These are phyloP conservation scores for Porites rus DNA, from an alignment of 92 coral and sea anemone genomes.

Conservation along the genomic window DNA sequence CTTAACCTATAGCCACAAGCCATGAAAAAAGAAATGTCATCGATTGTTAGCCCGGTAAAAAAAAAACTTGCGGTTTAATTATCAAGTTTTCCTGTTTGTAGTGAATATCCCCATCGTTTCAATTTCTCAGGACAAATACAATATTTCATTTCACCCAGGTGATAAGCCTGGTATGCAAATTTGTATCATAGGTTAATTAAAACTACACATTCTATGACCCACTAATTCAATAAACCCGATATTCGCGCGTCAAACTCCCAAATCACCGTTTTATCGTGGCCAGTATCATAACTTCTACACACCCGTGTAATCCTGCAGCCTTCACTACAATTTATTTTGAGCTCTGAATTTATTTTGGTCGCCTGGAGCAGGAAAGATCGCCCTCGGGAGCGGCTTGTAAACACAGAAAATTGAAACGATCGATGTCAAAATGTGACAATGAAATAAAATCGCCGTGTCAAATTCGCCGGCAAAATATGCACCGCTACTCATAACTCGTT, in stretches of 20 bases:
- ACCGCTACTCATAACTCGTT: constrained; percentile 48
- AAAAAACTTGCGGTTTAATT: neutral
- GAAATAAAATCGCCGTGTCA: constrained; percentile 54
- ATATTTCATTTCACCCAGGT: constrained; percentile 53
- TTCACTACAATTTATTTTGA: constrained; percentile 19
- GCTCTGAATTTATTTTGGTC: constrained; percentile 9
- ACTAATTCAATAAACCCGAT: constrained; percentile 77
- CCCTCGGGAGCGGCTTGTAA: constrained; percentile 24
- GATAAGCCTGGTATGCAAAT: constrained; percentile 85
- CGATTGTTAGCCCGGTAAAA: neutral
- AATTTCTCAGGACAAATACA: constrained; percentile 36
- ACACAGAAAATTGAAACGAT: constrained; percentile 38
- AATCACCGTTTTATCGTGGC: constrained; percentile 65
- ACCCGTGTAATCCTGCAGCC: constrained; percentile 48
- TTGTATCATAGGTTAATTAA: constrained; percentile 75
- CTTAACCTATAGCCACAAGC: constrained; percentile 19
- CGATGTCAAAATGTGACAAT: constrained; percentile 55
- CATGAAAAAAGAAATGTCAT: neutral
- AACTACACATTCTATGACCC: constrained; percentile 72
- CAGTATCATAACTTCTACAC: constrained; percentile 63
- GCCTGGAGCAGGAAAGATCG: constrained; percentile 12
- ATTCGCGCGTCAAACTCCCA: constrained; percentile 61
- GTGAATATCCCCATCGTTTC: constrained; percentile 25
- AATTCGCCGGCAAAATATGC: constrained; percentile 54
- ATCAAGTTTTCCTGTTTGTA: constrained; percentile 6